These are phyloP conservation scores for Odontomachus brunneus DNA, from an alignment of 1,140 invertebrate species.

Conservation along the genomic window DNA sequence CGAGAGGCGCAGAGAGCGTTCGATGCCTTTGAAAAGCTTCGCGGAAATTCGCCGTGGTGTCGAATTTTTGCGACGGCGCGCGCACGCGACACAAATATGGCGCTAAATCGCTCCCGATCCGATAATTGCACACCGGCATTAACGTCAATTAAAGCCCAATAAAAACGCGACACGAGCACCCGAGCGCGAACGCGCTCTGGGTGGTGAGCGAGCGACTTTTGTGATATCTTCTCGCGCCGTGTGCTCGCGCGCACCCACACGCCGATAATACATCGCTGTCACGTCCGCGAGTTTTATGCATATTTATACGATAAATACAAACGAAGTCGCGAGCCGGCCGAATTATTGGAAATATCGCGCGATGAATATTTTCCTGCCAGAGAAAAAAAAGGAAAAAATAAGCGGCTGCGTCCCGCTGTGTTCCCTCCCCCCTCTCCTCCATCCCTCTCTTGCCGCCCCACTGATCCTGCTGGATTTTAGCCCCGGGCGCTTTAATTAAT, in stretches of 20 bases:
- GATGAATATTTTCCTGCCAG: constrained; percentile 42
- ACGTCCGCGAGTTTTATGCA: constrained; percentile 28
- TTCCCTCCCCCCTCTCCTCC: constrained; percentile 35
- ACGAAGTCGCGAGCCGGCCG: constrained; percentile 26
- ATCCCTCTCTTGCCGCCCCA: constrained; percentile 39
- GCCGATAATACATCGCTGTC: neutral
- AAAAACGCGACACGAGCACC: constrained; percentile 7
- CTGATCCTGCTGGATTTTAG: constrained; percentile 51
- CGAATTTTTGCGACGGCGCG: constrained; percentile 7
- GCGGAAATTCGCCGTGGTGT: neutral
- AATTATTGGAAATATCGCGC: constrained; percentile 55
- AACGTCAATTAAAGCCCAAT: neutral
- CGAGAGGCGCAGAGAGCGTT: no score
- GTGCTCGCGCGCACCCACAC: no score
- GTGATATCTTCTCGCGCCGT: constrained; percentile 9
- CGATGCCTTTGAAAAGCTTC: constrained; percentile 31
- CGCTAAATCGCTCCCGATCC: constrained; percentile 1
- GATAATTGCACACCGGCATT: constrained; percentile 5
- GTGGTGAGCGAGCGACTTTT: constrained; percentile 5
- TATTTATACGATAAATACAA: constrained; percentile 53
- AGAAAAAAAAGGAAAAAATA: constrained; percentile 28
- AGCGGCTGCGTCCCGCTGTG: neutral
- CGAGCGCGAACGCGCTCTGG: neutral
- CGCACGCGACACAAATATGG: neutral
- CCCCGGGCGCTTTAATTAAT: constrained; percentile 68